Evolutionary conservation across 2,113 vertebrate genomes (phyloP).

Genomic region (Acrocephalus kingi): DNA sequence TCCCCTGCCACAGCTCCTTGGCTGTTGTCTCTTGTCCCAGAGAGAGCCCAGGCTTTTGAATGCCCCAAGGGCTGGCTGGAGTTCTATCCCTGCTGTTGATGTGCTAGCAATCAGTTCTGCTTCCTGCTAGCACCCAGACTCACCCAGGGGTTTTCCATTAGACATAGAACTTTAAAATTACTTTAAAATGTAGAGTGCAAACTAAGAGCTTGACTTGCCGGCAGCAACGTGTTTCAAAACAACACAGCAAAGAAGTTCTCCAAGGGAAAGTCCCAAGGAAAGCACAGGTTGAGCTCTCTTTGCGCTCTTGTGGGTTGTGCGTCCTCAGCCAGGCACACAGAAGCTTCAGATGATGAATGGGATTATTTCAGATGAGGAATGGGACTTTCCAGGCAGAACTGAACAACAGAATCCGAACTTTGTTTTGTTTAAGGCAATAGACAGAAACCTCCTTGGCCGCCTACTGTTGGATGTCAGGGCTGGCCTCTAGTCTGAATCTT

Average conservation of each 20-base stretch:
- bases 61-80: not conserved
- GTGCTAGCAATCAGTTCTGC: not conserved
- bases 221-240: not conserved
- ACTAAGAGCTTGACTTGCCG: not conserved
- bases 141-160: not conserved
- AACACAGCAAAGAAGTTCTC: not conserved
- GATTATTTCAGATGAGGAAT: not conserved
- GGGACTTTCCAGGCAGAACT: not conserved
- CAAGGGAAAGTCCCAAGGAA: not conserved
- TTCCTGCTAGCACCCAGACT: not conserved
- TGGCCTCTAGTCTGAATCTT: too few species aligned
- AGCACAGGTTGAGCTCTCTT: not conserved
- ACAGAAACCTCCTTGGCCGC: fast-evolving
- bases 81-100: not conserved
- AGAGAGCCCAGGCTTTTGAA: not conserved
- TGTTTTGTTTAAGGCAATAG: not conserved
- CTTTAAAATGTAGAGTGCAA: not conserved
- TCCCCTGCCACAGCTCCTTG: not conserved
- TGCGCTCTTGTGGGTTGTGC: not conserved
- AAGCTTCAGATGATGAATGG: not conserved
- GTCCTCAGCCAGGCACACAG: not conserved
- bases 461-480: not conserved
- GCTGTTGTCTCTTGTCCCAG: not conserved
- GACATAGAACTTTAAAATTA: not conserved
- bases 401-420: not conserved